Evolutionary conservation across 2,888 invertebrate species (phyloP), one percentile per base, ranked within the genome.

Genomic region (Stenodema calcarata): DNA sequence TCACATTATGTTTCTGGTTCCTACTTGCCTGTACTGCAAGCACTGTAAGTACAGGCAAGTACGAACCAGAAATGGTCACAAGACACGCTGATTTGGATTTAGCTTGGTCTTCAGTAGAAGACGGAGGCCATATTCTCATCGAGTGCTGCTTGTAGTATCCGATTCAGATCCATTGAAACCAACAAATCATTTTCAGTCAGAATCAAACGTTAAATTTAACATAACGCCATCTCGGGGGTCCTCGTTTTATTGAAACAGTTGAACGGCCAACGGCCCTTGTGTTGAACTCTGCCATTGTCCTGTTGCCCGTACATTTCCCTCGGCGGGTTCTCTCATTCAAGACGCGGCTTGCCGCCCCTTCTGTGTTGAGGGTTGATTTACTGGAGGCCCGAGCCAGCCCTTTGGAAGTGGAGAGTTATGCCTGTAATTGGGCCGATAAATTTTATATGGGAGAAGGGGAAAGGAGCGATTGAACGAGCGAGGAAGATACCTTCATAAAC

Each of bases 351-450:
- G 62, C 78, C 78, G 78, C 78, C 78, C 78, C 44, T 78, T 78
- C 78, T 44, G 42, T 78, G 78, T 78, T 44, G 78, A 42, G 6
- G n/a, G 41, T 78, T 78, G 78, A 78, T 78, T 78, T 78, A 78
- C 78, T 44, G 44, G 44, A 11, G 44, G 35, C 50, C 30, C 70
- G 70, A 14, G 14, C 75, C 75, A 9, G 30, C 14, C 73, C 73
- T n/a, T 41, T 18, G 78, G 35, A 78, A 78, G 44, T 12, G 78
- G 78, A 78, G 78, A 78, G 78, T 78, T 78, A 78, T 78, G 78
- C 44, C 41, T 78, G 78, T 78, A 78, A 78, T 78, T 78, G 78
- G 78, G 27, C 78, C 78, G 44, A 78, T 78, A 78, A 78, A 78
- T 78, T 78, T 41, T 35, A 73, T 35, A 23, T 14, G 11, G 62